Evolutionary conservation across 2,113 vertebrate species (phyloP).

Genomic region (Pterocles burchelli): DNA sequence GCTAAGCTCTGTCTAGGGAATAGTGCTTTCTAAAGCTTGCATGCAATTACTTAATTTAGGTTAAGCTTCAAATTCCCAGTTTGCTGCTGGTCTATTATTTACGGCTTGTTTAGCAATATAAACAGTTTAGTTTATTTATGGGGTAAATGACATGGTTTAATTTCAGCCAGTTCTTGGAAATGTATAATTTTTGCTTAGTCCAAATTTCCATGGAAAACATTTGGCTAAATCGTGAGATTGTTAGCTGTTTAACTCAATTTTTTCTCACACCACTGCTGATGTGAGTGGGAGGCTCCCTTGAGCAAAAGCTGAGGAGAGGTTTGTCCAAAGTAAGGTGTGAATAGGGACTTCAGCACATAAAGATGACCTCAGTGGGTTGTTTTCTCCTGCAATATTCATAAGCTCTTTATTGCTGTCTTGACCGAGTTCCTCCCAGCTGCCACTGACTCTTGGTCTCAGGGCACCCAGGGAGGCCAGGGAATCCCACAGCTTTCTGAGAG

Average conservation of each 20-base stretch:
- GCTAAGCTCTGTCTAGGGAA: constrained; percentile 23
- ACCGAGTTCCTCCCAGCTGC: background rate
- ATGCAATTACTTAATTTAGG: constrained; percentile 64
- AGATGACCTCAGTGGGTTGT: background rate
- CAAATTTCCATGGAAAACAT: background rate
- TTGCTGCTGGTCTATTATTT: constrained; percentile 60
- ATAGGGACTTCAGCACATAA: background rate
- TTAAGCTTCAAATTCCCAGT: constrained; percentile 53
- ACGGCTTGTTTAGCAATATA: constrained; percentile 45
- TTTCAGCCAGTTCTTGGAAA: constrained; percentile 38
- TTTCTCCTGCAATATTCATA: background rate
- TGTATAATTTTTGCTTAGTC: background rate
- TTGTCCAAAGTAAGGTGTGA: constrained; percentile 12
- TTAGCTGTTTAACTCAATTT: background rate
- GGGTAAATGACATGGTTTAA: constrained; percentile 32
- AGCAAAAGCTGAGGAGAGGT: background rate
- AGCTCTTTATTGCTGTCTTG: background rate
- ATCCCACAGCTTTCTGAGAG: background rate
- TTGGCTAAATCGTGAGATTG: background rate
- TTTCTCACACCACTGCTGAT: background rate
- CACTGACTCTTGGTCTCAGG: background rate
- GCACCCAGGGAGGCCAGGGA: background rate
- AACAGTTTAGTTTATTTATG: constrained; percentile 56
- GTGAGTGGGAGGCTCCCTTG: constrained; percentile 15
- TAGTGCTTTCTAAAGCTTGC: constrained; percentile 47